Conservation (phyloP, 2,797 vertebrate genomes). For the Carapus acus region DNA sequence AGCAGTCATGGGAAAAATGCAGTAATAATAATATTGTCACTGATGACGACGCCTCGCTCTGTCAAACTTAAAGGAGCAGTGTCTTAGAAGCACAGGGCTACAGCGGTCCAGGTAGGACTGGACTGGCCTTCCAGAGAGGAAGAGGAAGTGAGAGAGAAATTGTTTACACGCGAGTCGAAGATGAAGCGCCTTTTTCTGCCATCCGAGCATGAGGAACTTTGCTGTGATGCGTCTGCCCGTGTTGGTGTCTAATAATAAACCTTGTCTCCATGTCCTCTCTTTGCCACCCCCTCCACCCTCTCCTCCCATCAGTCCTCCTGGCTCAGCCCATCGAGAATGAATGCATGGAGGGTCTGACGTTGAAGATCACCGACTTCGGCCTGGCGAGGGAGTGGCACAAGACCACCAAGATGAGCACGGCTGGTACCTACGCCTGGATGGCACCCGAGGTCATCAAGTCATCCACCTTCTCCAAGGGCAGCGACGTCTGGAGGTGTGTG, state of each 20-base stretch:
- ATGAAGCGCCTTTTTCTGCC: too few relatives aligned
- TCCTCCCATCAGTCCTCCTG: conserved; percentile 75
- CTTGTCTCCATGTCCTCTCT: background rate
- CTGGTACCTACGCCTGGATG: conserved; percentile 91
- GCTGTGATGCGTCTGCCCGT: too few relatives aligned
- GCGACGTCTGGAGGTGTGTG: conserved; percentile 86
- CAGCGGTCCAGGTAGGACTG: conserved; percentile 2
- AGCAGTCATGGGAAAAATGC: too few relatives aligned
- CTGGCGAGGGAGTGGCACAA: conserved; percentile 89
- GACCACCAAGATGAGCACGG: conserved; percentile 89
- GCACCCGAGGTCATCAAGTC: conserved; percentile 89
- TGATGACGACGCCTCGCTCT: too few relatives aligned
- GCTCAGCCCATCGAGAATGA: conserved; percentile 81
- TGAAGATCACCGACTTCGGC: conserved; percentile 90
- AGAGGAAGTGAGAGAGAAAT: conserved; percentile 45
- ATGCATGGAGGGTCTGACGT: conserved; percentile 79
- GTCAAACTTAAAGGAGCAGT: too few relatives aligned
- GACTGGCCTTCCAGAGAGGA: conserved; percentile 20
- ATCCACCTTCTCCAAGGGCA: conserved; percentile 88
- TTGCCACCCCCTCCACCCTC: background rate
- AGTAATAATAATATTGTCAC: too few relatives aligned
- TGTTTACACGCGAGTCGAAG: background rate
- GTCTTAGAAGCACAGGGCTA: too few relatives aligned
- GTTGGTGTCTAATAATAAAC: too few relatives aligned
- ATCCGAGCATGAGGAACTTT: too few relatives aligned